phyloP scores from a whole-genome alignment of 2,888 invertebrate species.

The Caenorhabditis parvicauda region DNA sequence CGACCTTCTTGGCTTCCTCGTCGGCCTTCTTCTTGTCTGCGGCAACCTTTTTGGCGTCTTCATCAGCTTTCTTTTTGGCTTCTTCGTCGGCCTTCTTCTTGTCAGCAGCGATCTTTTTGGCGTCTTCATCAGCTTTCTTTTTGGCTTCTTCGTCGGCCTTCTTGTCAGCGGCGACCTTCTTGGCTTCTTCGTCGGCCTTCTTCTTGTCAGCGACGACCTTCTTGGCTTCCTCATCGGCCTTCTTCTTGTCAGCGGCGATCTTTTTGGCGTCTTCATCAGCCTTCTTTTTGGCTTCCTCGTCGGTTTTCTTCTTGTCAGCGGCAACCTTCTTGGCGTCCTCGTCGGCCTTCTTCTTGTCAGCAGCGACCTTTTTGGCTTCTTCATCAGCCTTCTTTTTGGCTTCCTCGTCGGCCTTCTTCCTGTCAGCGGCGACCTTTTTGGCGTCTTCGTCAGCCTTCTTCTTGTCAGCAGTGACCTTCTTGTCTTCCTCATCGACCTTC shows the following conservation, averaged over 20 bases:
- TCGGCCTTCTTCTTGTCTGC: neutral
- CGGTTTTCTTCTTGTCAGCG: slow-evolving; percentile 5
- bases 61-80: slow-evolving; percentile 6
- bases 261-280: slow-evolving; percentile 1
- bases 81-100: neutral
- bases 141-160: neutral
- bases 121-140: neutral
- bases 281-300: slow-evolving; percentile 11
- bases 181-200: slow-evolving; percentile 10
- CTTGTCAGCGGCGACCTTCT: slow-evolving; percentile 13
- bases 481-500: slow-evolving; percentile 11
- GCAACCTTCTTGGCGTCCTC: slow-evolving; percentile 5
- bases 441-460: slow-evolving; percentile 7
- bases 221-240: slow-evolving; percentile 9
- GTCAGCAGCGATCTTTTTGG: slow-evolving; percentile 2
- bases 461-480: too few species aligned
- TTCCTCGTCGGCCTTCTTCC: slow-evolving; percentile 6
- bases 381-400: neutral
- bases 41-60: slow-evolving; percentile 4
- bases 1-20: slow-evolving; percentile 1
- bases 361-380: slow-evolving; percentile 4
- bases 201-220: too few species aligned
- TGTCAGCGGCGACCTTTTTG: slow-evolving; percentile 2
- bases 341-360: slow-evolving; percentile 8
- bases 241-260: slow-evolving; percentile 1